Evolutionary conservation across 2,888 invertebrate genomes (phyloP).

Genomic region (Drosophila robusta): DNA sequence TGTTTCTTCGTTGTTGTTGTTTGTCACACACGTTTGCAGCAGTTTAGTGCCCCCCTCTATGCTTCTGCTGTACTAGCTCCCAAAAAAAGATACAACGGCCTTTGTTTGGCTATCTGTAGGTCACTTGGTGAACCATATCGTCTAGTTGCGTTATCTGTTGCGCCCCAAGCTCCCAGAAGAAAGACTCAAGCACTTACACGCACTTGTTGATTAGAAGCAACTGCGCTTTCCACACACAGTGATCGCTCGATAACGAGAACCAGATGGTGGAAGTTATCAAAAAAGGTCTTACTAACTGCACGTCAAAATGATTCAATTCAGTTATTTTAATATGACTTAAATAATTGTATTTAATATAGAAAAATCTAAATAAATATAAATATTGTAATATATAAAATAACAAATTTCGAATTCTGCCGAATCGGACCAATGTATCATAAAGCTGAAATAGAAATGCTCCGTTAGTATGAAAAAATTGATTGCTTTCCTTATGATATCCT

Average conservation of each 20-base stretch:
- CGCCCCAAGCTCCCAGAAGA: not conserved
- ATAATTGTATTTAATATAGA: too few relatives aligned
- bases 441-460: too few relatives aligned
- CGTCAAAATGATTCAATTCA: too few relatives aligned
- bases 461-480: too few relatives aligned
- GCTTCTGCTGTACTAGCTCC: not conserved
- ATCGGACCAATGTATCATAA: too few relatives aligned
- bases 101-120: conserved; percentile 48
- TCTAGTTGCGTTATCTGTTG: conserved; percentile 18
- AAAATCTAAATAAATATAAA: too few relatives aligned
- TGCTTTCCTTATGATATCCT: too few relatives aligned
- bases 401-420: too few relatives aligned
- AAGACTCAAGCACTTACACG: conserved; percentile 15
- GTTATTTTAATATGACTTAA: too few relatives aligned
- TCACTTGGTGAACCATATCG: conserved; percentile 37
- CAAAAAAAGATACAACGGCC: conserved; percentile 31
- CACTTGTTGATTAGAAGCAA: conserved; percentile 33
- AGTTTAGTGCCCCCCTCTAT: conserved; percentile 4
- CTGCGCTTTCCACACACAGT: not conserved
- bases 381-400: too few relatives aligned
- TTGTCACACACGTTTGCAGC: conserved; percentile 19
- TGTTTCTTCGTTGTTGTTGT: not conserved
- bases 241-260: not conserved
- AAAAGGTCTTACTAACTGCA: too few relatives aligned
- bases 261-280: not conserved